Evolutionary conservation across 2,888 invertebrate genomes (phyloP), one percentile per base, ranked within the genome.

Genomic region (Mesorhabditis spiculigera): DNA sequence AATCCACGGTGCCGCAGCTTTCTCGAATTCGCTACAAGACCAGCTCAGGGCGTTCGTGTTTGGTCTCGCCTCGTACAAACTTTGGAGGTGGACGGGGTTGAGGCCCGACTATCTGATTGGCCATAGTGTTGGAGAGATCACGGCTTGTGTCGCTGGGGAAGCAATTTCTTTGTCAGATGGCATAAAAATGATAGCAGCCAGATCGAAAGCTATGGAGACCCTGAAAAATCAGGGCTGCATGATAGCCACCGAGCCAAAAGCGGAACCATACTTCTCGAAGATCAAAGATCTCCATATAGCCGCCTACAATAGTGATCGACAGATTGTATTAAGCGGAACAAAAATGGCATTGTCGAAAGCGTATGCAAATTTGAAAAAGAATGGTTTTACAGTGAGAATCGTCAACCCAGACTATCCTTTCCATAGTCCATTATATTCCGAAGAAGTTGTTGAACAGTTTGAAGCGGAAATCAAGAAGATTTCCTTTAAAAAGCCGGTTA

Each of bases 331-430:
- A 5, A 77, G 76, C 61, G 80, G 80, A 28, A 69, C 72, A 10
- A 73, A 75, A 45, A 62, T 44, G 43, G 50, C 42, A 50, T 50
- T 41, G 42, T 13, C 66, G 6, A 41, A 43, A 42, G 44, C 41
- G n/a, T 65, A 16, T 16, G 43, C 10, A 16, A 13, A 13, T 42
- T 13, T 3, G 16, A 28, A 63, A 63, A 28, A 63, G 3, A 63
- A 28, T 43, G 41, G 13, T 43, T 68, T 68, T 71, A 45, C 62
- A 73, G 75, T 73, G 8, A 73, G 72, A 42, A 73, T 74, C 43
- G 75, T 82, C n/a, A 81, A 78, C 65, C 70, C 72, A n/a, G 68
- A 71, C 44, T 82, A 78, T 66, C 80, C 81, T 13, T 82, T 82
- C 71, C 82, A 82, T 70, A 78, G 79, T 42, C 68, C 70, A 28